A percentile compares a stretch with the other conserved stretches of the same genome.
Evolutionary conservation across 1,140 invertebrate species (phyloP).

Genomic region (Pseudobourletiella spinata): DNA sequence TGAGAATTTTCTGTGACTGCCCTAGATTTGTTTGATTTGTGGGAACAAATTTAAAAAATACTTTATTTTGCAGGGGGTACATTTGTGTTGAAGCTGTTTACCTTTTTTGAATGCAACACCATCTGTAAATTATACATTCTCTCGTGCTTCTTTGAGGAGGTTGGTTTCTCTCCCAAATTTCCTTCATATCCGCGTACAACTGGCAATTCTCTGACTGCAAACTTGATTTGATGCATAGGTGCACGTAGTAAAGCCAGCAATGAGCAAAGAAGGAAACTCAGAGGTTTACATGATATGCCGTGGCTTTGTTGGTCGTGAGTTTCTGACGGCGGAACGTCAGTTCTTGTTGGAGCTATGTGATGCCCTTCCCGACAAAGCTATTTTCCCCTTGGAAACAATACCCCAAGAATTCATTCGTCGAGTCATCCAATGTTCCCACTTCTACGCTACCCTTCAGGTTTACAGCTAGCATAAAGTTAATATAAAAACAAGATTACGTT

Average conservation of each 20-base stretch:
- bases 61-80: constrained; percentile 54
- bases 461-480: neutral
- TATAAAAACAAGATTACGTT: neutral
- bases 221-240: constrained; percentile 26
- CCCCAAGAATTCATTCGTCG: neutral
- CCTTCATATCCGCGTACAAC: too few relatives aligned
- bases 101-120: constrained; percentile 72
- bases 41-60: too few relatives aligned
- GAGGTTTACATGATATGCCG: constrained; percentile 79
- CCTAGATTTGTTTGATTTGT: too few relatives aligned
- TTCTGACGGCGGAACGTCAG: neutral
- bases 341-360: neutral
- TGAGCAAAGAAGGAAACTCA: constrained; percentile 88
- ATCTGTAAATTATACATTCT: constrained; percentile 72
- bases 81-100: constrained; percentile 88
- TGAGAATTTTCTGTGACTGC: too few relatives aligned
- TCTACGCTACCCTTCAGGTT: neutral
- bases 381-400: neutral
- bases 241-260: constrained; percentile 72
- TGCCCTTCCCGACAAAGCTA: neutral
- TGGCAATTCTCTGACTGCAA: too few relatives aligned
- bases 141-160: constrained; percentile 58
- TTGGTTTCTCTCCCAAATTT: too few relatives aligned
- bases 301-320: constrained; percentile 48
- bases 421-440: neutral